Conservation (phyloP, 2,797 vertebrate genomes). For the Lophius americanus region DNA sequence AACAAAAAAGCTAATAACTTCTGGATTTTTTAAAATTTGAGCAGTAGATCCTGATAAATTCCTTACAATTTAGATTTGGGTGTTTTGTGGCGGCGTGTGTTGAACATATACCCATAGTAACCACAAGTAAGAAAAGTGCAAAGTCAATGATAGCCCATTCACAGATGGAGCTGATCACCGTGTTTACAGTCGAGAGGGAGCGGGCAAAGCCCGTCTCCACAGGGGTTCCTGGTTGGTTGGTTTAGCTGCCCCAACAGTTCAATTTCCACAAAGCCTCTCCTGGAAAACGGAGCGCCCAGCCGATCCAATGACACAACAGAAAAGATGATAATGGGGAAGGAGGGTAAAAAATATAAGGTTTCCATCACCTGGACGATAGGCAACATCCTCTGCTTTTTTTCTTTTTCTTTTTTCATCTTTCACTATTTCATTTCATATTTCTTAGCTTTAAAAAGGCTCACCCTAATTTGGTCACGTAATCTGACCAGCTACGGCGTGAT, state of each 20-base stretch:
- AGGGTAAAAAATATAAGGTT: constrained; percentile 75
- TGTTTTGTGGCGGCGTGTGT: constrained; percentile 58
- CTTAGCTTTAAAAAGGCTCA: constrained; percentile 80
- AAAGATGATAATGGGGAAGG: constrained; percentile 79
- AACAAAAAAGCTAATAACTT: constrained; percentile 32
- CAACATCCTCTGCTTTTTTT: constrained; percentile 85
- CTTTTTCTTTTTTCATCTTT: constrained; percentile 65
- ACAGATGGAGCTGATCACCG: constrained; percentile 56
- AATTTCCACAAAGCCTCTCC: constrained; percentile 83
- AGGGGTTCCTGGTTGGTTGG: constrained; percentile 83
- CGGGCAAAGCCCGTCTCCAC: constrained; percentile 58
- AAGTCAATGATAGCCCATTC: constrained; percentile 76
- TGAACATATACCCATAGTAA: constrained; percentile 76
- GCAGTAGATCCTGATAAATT: constrained; percentile 51
- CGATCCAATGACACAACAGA: constrained; percentile 84
- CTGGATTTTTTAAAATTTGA: constrained; percentile 35
- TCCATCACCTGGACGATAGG: constrained; percentile 90
- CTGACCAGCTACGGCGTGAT: constrained; percentile 62
- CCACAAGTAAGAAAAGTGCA: constrained; percentile 83
- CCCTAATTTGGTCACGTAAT: constrained; percentile 55
- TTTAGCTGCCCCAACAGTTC: constrained; percentile 89
- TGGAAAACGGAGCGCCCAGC: constrained; percentile 81
- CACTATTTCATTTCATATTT: constrained; percentile 78
- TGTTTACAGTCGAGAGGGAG: constrained; percentile 49
- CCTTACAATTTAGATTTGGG: constrained; percentile 61